phyloP scores from a whole-genome alignment of 2,797 vertebrate genomes.

The Tenualosa thibaudeaui region DNA sequence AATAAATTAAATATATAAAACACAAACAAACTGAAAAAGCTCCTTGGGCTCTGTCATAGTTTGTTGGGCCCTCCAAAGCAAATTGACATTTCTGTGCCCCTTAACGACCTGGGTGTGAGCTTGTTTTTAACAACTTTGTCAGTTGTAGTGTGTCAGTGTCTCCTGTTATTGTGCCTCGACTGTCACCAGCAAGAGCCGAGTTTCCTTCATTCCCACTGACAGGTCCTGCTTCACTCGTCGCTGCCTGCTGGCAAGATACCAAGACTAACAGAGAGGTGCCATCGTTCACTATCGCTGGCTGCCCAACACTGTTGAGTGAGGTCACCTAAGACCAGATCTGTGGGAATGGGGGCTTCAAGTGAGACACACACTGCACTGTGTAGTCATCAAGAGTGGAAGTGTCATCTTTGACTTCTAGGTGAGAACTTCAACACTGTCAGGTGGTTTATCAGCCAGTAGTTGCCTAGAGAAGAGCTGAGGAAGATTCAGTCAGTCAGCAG shows the following conservation, averaged over 20 bases:
- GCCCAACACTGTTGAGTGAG: background rate
- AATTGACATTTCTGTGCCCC: slow-evolving; percentile 1
- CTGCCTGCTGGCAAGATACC: background rate
- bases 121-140: slow-evolving; percentile 16
- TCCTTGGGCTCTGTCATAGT: background rate
- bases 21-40: background rate
- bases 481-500: background rate
- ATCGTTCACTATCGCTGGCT: background rate
- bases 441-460: background rate
- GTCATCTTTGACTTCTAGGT: background rate
- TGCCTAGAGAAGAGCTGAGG: background rate
- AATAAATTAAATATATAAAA: background rate
- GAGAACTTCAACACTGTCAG: background rate
- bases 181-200: background rate
- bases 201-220: background rate
- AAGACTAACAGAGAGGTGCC: background rate
- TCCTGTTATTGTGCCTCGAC: background rate
- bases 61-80: background rate
- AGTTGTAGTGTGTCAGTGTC: background rate
- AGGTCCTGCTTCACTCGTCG: background rate
- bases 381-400: background rate
- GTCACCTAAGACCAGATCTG: background rate
- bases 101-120: background rate
- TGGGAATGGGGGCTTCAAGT: background rate
- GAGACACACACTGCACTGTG: background rate